Percentiles rank a stretch among this genome's conserved stretches.
Conservation (phyloP, 2,113 vertebrate species). For the Hymenochirus boettgeri region DNA sequence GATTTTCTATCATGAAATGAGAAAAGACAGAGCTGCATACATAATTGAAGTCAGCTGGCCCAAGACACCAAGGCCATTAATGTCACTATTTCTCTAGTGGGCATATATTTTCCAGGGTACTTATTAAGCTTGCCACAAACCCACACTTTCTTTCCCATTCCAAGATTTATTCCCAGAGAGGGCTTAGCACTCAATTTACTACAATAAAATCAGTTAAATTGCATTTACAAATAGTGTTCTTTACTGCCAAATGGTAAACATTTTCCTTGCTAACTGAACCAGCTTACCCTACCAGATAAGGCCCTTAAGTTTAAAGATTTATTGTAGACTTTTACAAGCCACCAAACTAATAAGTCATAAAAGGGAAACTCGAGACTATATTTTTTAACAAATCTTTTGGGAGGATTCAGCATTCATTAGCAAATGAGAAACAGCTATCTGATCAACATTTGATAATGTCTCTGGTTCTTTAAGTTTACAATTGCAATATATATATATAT, state of each 20-base stretch:
- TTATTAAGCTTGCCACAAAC: conserved; percentile 38
- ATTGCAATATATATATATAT: too few relatives aligned
- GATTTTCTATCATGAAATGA: conserved; percentile 39
- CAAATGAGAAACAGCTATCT: too few relatives aligned
- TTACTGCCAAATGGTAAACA: conserved; percentile 17
- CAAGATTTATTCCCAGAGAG: conserved; percentile 15
- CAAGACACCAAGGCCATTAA: conserved; percentile 35
- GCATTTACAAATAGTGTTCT: conserved; percentile 26
- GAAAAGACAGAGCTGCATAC: conserved; percentile 32
- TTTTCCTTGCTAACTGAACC: conserved; percentile 14
- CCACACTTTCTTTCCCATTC: conserved; percentile 25
- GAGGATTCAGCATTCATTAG: too few relatives aligned
- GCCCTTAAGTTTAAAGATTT: neutral
- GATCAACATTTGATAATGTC: too few relatives aligned
- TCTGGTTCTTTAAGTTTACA: too few relatives aligned
- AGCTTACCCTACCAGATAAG: neutral
- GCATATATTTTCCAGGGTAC: conserved; percentile 36
- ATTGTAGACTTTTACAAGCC: too few relatives aligned
- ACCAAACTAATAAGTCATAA: too few relatives aligned
- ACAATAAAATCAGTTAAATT: conserved; percentile 36
- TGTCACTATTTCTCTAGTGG: conserved; percentile 31
- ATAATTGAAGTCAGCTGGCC: conserved; percentile 41
- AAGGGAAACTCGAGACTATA: too few relatives aligned
- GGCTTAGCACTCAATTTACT: conserved; percentile 35
- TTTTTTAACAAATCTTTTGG: too few relatives aligned